Evolutionary conservation across 2,888 invertebrate genomes (phyloP).

Genomic region (Euclidia mi): DNA sequence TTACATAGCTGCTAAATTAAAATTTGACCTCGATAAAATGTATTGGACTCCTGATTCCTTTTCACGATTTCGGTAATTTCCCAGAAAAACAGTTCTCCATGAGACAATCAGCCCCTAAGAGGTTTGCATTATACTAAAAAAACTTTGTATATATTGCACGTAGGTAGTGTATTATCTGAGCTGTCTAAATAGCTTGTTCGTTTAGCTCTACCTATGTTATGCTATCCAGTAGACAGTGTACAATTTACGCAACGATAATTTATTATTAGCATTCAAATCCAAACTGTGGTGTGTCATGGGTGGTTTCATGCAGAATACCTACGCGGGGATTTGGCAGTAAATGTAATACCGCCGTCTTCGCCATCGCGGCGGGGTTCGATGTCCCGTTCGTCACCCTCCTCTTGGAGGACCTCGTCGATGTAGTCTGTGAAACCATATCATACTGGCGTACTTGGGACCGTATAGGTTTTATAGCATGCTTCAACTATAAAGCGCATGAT

Average conservation of each 20-base stretch:
- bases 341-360: slow-evolving; percentile 96
- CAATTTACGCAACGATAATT: slow-evolving; percentile 28
- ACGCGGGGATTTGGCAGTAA: slow-evolving; percentile 97
- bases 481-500: slow-evolving; percentile 11
- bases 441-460: slow-evolving; percentile 10
- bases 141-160: too few species aligned
- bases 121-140: too few species aligned
- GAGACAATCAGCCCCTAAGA: too few species aligned
- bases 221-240: slow-evolving; percentile 29
- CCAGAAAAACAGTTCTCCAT: too few species aligned
- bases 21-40: too few species aligned
- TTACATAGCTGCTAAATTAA: too few species aligned
- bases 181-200: slow-evolving; percentile 8
- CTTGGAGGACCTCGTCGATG: slow-evolving; percentile 95
- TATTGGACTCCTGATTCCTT: too few species aligned
- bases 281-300: slow-evolving; percentile 69
- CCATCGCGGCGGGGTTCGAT: slow-evolving; percentile 87
- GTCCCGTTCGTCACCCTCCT: slow-evolving; percentile 84
- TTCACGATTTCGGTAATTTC: too few species aligned
- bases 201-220: slow-evolving; percentile 40
- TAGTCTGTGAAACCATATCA: slow-evolving; percentile 91
- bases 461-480: slow-evolving; percentile 11
- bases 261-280: slow-evolving; percentile 74
- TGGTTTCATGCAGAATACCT: slow-evolving; percentile 90
- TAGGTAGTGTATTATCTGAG: too few species aligned